A percentile compares a stretch with the other conserved stretches of the same genome.
phyloP scores from a whole-genome alignment of 2,888 invertebrate genomes.

The Luffia ferchaultella region DNA sequence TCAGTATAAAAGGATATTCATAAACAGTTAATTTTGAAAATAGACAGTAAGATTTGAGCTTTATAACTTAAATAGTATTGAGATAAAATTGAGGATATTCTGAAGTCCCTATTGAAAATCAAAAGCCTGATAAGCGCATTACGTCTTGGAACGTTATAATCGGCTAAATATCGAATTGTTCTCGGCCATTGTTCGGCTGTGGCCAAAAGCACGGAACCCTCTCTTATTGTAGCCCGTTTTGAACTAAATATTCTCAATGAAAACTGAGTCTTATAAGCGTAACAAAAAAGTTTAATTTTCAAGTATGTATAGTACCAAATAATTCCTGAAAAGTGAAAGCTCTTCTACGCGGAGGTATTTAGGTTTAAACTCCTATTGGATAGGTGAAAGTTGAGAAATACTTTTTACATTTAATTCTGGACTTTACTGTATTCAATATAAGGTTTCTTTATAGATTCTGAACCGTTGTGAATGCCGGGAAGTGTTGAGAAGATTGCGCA shows the following conservation, averaged over 20 bases:
- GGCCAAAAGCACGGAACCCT: constrained; percentile 45
- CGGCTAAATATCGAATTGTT: constrained; percentile 64
- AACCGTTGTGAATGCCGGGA: constrained; percentile 16
- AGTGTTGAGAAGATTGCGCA: constrained; percentile 56
- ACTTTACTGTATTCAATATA: constrained; percentile 23
- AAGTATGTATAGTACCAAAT: constrained; percentile 25
- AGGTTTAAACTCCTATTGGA: constrained; percentile 64
- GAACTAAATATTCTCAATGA: constrained; percentile 24
- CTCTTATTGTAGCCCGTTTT: constrained; percentile 8
- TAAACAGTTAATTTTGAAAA: too few relatives aligned
- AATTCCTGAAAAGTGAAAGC: constrained; percentile 66
- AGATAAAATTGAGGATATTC: constrained; percentile 12
- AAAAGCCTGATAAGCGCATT: constrained; percentile 61
- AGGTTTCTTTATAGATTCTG: constrained; percentile 30
- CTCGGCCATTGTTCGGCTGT: constrained; percentile 48
- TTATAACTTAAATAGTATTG: not conserved
- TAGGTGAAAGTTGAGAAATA: constrained; percentile 60
- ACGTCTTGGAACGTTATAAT: constrained; percentile 48
- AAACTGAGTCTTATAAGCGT: constrained; percentile 26
- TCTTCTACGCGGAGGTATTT: constrained; percentile 60
- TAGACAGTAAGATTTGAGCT: not conserved
- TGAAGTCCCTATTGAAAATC: constrained; percentile 38
- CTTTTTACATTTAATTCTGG: constrained; percentile 21
- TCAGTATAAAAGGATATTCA: too few relatives aligned
- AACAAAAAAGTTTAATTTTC: constrained; percentile 29